Evolutionary conservation across 2,797 vertebrate genomes (phyloP).

Genomic region (Psittacula derbiana): DNA sequence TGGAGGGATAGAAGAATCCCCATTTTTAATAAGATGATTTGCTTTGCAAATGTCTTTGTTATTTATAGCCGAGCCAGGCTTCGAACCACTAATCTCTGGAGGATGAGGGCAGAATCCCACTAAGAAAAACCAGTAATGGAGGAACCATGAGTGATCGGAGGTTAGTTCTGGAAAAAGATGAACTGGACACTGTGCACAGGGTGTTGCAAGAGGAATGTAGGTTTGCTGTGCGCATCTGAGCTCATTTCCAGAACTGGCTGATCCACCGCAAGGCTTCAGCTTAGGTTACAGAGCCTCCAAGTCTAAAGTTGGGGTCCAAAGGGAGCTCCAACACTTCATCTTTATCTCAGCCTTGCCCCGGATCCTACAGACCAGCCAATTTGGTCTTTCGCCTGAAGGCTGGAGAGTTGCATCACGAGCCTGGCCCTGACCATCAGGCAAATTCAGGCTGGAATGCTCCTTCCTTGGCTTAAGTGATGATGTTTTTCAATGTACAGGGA

Average conservation of each 20-base stretch:
- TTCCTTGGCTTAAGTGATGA: not conserved
- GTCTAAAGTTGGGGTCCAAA: slow-evolving; percentile 35
- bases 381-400: slow-evolving; percentile 19
- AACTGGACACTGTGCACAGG: slow-evolving; percentile 22
- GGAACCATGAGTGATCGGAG: slow-evolving; percentile 54
- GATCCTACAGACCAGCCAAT: not conserved
- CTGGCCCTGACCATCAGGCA: not conserved
- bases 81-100: slow-evolving; percentile 53
- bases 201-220: slow-evolving; percentile 33
- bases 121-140: slow-evolving; percentile 58
- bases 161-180: slow-evolving; percentile 48
- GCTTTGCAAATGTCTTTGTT: slow-evolving; percentile 66
- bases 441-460: not conserved
- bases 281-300: slow-evolving; percentile 29
- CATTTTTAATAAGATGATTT: slow-evolving; percentile 63
- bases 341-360: not conserved
- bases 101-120: slow-evolving; percentile 59
- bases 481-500: not conserved
- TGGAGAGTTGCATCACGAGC: not conserved
- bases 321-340: not conserved
- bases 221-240: not conserved
- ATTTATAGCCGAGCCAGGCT: slow-evolving; percentile 49
- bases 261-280: slow-evolving; percentile 10
- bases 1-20: slow-evolving; percentile 42
- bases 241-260: slow-evolving; percentile 46